Base-by-base conservation (phyloP, 1,140 invertebrate species). In the Drosophila ambigua region DNA sequence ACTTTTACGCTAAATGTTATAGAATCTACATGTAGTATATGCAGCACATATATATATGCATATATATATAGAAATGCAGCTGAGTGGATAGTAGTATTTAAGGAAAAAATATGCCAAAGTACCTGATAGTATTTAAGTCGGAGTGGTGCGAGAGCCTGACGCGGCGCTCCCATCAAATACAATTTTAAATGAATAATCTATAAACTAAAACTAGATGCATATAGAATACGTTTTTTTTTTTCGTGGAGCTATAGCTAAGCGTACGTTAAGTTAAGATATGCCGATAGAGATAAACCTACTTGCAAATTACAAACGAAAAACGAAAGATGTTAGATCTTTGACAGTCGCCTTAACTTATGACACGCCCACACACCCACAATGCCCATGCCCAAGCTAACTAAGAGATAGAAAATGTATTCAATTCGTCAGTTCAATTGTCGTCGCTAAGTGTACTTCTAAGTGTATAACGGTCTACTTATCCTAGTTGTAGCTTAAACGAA, bases 121-220 rank as follows among this genome's bases (percentile, higher is more conserved):
- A 90, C 87, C 87, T 90, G 87, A 90, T 90, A 90, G 79, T 88
- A 85, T 87, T 85, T 87, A 85, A 87, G 82, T 66, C 26, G 52
- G 48, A 52, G 31, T 28, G 16, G 28, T 13, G 6, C 15, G 1
- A 7, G 28, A 2, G 2, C 7, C 28, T 2, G 35, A 39, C 35
- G 13, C 35, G 8, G 8, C 28, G 8, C 43, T 4, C 55, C 13
- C n/a, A 46, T 57, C 9, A 53, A 53, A 31, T 63, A 53, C 15
- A 43, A 58, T 66, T 52, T 75, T 61, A 35, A 51, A 31, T 15
- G 2, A 16, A 11, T 20, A 15, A 35, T 16, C 11, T 11, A 16
- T 2, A 53, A 11, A 13, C 7, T 15, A 35, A 20, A 35, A 52
- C 2, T 20, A 20, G 2, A 20, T 20, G 2, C 20, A 20, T 35